Conservation (phyloP, 64 coral and sea anemone genomes). For the Actinia equina region DNA sequence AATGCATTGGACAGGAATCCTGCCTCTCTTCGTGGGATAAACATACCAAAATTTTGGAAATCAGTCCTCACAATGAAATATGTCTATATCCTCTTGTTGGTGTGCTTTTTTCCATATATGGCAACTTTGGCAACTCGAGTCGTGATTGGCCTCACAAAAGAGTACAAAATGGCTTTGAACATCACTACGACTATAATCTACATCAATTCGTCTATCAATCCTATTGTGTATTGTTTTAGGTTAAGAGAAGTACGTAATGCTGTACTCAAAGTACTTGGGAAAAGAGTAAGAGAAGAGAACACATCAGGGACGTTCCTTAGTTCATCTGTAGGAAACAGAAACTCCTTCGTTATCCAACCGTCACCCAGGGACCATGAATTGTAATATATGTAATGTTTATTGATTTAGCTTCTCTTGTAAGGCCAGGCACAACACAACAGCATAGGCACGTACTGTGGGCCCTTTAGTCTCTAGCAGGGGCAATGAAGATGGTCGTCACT, state of each 20-base stretch:
- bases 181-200: slow-evolving; percentile 10
- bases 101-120: slow-evolving; percentile 12
- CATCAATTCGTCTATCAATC: slow-evolving; percentile 13
- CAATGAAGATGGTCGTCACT: no score
- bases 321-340: no score
- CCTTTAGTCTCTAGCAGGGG: no score
- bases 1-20: background rate
- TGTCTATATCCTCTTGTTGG: background rate
- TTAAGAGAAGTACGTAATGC: background rate
- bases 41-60: slow-evolving; percentile 1
- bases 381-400: no score
- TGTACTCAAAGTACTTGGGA: background rate
- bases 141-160: background rate
- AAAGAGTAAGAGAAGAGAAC: no score
- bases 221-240: background rate
- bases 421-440: no score
- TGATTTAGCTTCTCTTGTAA: no score
- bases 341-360: no score
- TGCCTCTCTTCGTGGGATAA: background rate
- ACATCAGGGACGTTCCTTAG: no score
- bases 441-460: no score
- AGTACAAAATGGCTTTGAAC: slow-evolving; percentile 4
- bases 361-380: no score
- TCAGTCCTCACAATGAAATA: slow-evolving; percentile 3
- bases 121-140: background rate